Base-by-base conservation (phyloP, 1,140 invertebrate genomes). In the Drosophila nikananu region DNA sequence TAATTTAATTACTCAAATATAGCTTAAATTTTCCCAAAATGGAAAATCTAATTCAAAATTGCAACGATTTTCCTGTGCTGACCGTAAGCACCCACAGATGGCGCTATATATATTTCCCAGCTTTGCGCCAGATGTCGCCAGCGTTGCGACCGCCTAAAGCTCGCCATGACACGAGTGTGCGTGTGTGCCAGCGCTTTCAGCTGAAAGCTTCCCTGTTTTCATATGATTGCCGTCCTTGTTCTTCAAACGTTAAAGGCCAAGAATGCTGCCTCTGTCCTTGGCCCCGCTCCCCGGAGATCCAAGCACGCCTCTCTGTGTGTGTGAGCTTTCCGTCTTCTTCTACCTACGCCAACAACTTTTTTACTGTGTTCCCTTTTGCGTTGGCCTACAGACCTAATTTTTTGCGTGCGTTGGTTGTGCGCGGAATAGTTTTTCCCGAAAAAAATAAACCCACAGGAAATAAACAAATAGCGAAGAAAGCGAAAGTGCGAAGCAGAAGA, bases 341-440 rank as follows among this genome's bases (percentile, higher is more conserved):
- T 89, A 79, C 86, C 84, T 89, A 90, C 86, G 86, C 86, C 86
- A 89, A 90, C 86, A 90, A 82, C 79, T 86, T 77, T 89, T 89
- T 77, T 86, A 86, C 81, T 84, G 86, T 89, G 86, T 91, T 91
- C 86, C 81, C 82, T 79, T 90, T 90, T 80, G 87, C 66, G 63
- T 86, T 92, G 91, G 83, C 91, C 91, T 92, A 92, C 86, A 92
- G 91, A 92, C 91, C 91, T 86, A 92, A 92, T 92, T 92, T 83
- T 77, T 81, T 81, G 80, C 81, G 67, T 90, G 80, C 78, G 84
- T 77, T 81, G 71, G 83, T 77, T 80, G 70, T 78, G 81, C 71
- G 76, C 83, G 76, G 80, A 73, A 86, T 77, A 91, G 83, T 79
- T 87, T 83, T 86, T 74, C 80, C 82, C 74, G 63, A 86, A 91